Percentiles rank a stretch among this genome's conserved stretches.
Evolutionary conservation across 2,797 vertebrate genomes (phyloP).

Genomic region (Stomatorhinus walkeri): DNA sequence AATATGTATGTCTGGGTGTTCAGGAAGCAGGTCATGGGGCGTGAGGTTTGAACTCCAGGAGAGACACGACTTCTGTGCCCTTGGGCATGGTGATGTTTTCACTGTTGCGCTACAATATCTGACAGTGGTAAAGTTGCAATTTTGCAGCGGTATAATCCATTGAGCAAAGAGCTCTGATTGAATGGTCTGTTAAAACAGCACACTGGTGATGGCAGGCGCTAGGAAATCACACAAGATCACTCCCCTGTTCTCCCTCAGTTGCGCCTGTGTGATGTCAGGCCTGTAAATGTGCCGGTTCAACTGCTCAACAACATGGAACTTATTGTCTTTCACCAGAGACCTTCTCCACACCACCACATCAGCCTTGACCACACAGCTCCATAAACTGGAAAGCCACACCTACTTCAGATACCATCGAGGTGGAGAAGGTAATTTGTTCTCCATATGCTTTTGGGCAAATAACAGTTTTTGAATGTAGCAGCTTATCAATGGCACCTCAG

Average conservation of each 20-base stretch:
- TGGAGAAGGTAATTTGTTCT: background rate
- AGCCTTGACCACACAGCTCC: background rate
- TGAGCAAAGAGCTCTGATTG: background rate
- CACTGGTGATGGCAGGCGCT: background rate
- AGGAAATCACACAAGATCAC: background rate
- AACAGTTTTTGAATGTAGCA: slow-evolving; percentile 2
- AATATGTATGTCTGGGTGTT: background rate
- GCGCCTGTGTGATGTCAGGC: background rate
- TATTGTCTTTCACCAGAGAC: background rate
- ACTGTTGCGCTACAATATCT: background rate
- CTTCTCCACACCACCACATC: background rate
- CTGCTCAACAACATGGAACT: background rate
- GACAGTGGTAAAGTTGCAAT: background rate
- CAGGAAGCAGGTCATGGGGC: background rate
- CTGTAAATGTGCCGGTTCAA: background rate
- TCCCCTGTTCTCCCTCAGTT: background rate
- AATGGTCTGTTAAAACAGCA: background rate
- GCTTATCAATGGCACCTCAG: background rate
- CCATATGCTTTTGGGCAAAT: background rate
- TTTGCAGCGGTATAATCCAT: background rate
- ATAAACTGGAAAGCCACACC: background rate
- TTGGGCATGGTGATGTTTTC: background rate
- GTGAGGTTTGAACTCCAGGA: background rate
- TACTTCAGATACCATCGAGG: background rate
- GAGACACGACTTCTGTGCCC: background rate